Conservation (phyloP, 2,888 invertebrate genomes). For the Adelognathus sp. region DNA sequence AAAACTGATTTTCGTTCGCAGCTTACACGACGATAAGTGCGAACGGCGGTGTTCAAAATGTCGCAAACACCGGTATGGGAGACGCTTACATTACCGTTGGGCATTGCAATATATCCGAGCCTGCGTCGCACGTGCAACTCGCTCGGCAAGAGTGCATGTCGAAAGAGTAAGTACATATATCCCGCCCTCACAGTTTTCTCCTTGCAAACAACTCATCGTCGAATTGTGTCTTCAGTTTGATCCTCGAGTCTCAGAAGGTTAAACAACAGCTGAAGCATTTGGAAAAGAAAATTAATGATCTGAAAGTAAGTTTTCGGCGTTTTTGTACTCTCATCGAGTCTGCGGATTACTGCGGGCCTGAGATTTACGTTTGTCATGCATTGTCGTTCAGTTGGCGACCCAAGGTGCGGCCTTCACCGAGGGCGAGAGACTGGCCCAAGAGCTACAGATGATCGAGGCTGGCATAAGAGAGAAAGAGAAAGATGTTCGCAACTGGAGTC, state of each 20-base stretch:
- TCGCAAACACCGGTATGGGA: conserved; percentile 75
- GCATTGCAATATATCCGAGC: conserved; percentile 78
- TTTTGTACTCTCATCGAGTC: not conserved
- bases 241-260: conserved; percentile 84
- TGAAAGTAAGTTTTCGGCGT: conserved; percentile 79
- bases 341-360: not conserved
- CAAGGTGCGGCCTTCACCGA: conserved; percentile 82
- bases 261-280: conserved; percentile 84
- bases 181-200: conserved; percentile 23
- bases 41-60: conserved; percentile 74
- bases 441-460: conserved; percentile 84
- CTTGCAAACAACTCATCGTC: not conserved
- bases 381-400: conserved; percentile 81
- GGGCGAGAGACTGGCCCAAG: conserved; percentile 84
- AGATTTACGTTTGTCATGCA: conserved; percentile 12
- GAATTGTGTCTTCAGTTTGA: conserved; percentile 76
- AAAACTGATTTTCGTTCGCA: conserved; percentile 49
- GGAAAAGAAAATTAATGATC: conserved; percentile 85
- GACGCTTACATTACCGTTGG: conserved; percentile 82
- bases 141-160: conserved; percentile 77
- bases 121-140: conserved; percentile 74
- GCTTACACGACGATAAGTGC: conserved; percentile 74
- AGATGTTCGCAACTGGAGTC: conserved; percentile 82
- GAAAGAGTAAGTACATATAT: conserved; percentile 75
- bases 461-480: conserved; percentile 85